Conservation (phyloP, 2,888 invertebrate species). For the Saturnia japonica region DNA sequence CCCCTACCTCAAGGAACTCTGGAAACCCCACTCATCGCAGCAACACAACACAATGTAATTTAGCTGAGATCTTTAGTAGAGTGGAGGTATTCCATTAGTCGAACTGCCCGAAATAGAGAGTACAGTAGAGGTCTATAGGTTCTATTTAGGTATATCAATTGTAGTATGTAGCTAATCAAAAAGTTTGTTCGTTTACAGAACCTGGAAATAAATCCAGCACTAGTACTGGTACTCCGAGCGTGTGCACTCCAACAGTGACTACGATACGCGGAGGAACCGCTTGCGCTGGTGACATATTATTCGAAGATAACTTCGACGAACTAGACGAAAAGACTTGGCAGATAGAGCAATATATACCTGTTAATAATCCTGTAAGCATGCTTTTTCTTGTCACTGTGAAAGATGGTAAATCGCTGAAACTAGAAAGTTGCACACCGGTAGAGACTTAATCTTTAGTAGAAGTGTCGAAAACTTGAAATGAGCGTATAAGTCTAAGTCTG, state of each 20-base stretch:
- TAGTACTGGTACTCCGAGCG: constrained; percentile 16
- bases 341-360: constrained; percentile 81
- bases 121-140: too few species aligned
- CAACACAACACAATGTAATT: too few species aligned
- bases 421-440: background rate
- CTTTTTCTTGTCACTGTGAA: background rate
- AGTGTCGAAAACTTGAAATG: background rate
- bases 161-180: background rate
- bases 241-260: constrained; percentile 56
- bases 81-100: too few species aligned
- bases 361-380: constrained; percentile 55
- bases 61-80: too few species aligned
- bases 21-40: too few species aligned
- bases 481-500: too few species aligned
- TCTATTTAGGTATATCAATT: too few species aligned
- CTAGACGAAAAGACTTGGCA: constrained; percentile 77
- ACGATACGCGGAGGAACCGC: constrained; percentile 55
- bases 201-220: constrained; percentile 30
- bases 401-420: background rate
- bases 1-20: too few species aligned
- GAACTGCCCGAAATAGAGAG: too few species aligned
- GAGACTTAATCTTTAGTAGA: background rate
- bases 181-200: constrained; percentile 26
- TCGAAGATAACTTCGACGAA: constrained; percentile 83
- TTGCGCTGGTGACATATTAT: constrained; percentile 78